These are phyloP conservation scores for Monomorium pharaonis DNA, from an alignment of 1,140 invertebrate species.

Conservation along the genomic window DNA sequence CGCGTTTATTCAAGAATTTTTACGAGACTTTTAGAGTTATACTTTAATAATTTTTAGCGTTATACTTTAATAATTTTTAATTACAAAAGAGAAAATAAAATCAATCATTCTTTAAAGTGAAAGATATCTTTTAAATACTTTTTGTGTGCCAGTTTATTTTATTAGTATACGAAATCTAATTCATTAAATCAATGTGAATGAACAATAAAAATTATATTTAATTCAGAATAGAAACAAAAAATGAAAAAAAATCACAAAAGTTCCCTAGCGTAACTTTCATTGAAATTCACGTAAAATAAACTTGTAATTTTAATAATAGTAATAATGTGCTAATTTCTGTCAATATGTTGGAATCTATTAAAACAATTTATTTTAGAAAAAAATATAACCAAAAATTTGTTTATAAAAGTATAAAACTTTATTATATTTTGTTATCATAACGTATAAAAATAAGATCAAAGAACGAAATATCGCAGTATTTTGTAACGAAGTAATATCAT, in stretches of 20 bases:
- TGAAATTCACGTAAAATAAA: neutral
- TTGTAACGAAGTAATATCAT: neutral
- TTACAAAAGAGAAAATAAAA: neutral
- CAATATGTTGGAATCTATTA: neutral
- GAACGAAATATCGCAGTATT: conserved; percentile 29
- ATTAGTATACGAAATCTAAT: neutral
- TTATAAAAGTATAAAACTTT: conserved; percentile 46
- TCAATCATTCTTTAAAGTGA: neutral
- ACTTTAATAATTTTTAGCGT: neutral
- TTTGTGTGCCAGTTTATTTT: neutral
- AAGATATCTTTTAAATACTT: neutral
- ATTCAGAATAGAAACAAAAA: neutral
- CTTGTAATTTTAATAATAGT: neutral
- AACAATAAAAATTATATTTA: neutral
- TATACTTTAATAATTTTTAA: neutral
- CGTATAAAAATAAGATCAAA: conserved; percentile 66
- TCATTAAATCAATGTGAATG: neutral
- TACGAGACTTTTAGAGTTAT: neutral
- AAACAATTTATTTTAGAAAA: conserved; percentile 4
- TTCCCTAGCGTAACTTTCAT: conserved; percentile 2
- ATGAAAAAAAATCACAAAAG: no score
- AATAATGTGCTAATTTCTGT: neutral
- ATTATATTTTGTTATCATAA: conserved; percentile 68
- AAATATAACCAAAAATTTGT: neutral
- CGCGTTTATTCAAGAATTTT: neutral